Evolutionary conservation across 1,140 invertebrate species (phyloP).

Genomic region (Mycetomoellerius zeteki): DNA sequence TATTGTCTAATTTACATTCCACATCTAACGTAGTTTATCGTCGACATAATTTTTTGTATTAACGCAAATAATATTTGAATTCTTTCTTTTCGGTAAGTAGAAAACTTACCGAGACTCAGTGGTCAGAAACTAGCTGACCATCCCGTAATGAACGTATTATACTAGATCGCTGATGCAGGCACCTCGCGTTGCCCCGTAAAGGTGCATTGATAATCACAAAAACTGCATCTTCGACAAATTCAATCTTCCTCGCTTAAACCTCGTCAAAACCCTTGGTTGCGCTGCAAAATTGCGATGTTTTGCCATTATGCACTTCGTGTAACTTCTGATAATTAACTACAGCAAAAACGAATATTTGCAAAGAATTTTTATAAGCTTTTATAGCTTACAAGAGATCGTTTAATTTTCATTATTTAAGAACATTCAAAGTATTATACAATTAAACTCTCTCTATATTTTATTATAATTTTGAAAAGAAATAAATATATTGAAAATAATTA

Average conservation of each 20-base stretch:
- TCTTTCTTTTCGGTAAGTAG: background rate
- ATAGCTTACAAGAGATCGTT: background rate
- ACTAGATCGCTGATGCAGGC: constrained; percentile 1
- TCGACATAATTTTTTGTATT: background rate
- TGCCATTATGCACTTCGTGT: background rate
- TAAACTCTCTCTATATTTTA: background rate
- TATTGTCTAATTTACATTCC: background rate
- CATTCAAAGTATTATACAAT: background rate
- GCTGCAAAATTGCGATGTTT: constrained; percentile 1
- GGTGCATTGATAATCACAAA: constrained; percentile 30
- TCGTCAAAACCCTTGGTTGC: background rate
- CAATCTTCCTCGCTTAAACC: background rate
- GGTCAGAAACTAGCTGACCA: background rate
- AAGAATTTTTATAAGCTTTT: background rate
- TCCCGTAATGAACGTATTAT: background rate
- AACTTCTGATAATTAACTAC: background rate
- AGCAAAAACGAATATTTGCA: constrained; percentile 1
- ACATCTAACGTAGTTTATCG: background rate
- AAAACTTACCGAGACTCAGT: background rate
- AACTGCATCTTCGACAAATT: constrained; percentile 39
- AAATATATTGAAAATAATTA: background rate
- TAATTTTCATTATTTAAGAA: background rate
- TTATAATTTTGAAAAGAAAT: background rate
- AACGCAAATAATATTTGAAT: constrained; percentile 16
- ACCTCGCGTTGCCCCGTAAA: constrained; percentile 2